These are phyloP conservation scores for Tanytarsus gracilentus DNA, from an alignment of 2,888 invertebrate species.

Conservation along the genomic window DNA sequence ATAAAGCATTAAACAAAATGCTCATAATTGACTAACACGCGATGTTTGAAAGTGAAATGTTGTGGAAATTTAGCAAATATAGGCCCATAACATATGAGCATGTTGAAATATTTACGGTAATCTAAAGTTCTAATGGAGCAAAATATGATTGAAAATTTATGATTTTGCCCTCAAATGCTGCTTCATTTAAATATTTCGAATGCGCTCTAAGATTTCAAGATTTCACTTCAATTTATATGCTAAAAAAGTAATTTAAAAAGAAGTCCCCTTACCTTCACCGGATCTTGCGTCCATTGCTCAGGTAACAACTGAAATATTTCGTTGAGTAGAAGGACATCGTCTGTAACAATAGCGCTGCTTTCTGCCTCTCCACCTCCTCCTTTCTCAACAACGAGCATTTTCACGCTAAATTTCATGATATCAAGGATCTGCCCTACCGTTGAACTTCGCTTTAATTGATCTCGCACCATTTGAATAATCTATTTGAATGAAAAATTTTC, in stretches of 20 bases:
- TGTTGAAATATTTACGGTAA: too few relatives aligned
- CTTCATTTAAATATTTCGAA: too few relatives aligned
- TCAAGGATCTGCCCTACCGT: slow-evolving; percentile 20
- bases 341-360: background rate
- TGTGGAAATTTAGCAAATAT: too few relatives aligned
- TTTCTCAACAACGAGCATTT: slow-evolving; percentile 16
- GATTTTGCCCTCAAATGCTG: too few relatives aligned
- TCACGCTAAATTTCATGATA: slow-evolving; percentile 11
- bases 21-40: too few relatives aligned
- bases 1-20: slow-evolving; percentile 11
- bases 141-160: too few relatives aligned
- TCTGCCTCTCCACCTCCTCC: background rate
- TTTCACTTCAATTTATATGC: background rate
- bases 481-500: background rate
- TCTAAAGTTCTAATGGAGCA: too few relatives aligned
- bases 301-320: slow-evolving; percentile 20
- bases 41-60: too few relatives aligned
- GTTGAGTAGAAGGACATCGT: background rate
- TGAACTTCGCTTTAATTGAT: slow-evolving; percentile 19
- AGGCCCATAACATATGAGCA: too few relatives aligned
- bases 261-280: slow-evolving; percentile 10
- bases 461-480: slow-evolving; percentile 22
- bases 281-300: slow-evolving; percentile 11
- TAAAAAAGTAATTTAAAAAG: background rate
- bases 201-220: too few relatives aligned